These are phyloP conservation scores for Tetramorium parvispinum DNA, from an alignment of 1,140 invertebrate species.

Conservation along the genomic window DNA sequence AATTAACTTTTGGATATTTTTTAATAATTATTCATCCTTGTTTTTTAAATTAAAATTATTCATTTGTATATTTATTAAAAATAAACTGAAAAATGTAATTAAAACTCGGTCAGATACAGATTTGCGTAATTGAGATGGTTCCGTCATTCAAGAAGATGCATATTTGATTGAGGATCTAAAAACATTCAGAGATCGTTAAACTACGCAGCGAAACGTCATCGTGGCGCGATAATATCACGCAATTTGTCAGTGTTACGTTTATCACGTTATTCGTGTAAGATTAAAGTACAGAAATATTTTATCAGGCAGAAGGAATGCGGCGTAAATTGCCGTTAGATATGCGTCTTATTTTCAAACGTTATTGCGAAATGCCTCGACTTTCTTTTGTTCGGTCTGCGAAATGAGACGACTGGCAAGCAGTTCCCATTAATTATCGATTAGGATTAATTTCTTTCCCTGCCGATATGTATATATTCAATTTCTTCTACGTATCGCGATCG, in stretches of 20 bases:
- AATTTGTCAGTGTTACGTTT: conserved; percentile 10
- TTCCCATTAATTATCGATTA: conserved; percentile 15
- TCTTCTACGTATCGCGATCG: neutral
- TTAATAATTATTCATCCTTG: neutral
- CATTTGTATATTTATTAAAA: neutral
- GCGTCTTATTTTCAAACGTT: conserved; percentile 32
- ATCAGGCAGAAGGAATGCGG: neutral
- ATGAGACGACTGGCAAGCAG: neutral
- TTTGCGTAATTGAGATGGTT: conserved; percentile 7
- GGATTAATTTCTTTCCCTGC: neutral
- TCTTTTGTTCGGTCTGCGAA: neutral
- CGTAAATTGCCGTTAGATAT: conserved; percentile 33
- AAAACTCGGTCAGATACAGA: neutral
- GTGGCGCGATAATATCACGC: neutral
- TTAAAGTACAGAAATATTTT: conserved; percentile 38
- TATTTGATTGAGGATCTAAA: neutral
- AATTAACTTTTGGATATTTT: neutral
- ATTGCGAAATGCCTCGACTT: conserved; percentile 22
- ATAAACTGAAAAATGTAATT: neutral
- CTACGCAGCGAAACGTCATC: conserved; percentile 4
- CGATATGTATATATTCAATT: neutral
- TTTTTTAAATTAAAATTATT: neutral
- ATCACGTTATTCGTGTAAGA: conserved; percentile 19
- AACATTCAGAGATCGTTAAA: conserved; percentile 22
- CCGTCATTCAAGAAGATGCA: neutral